phyloP scores from a whole-genome alignment of 2,888 invertebrate genomes.

The Lamellibrachia columna region DNA sequence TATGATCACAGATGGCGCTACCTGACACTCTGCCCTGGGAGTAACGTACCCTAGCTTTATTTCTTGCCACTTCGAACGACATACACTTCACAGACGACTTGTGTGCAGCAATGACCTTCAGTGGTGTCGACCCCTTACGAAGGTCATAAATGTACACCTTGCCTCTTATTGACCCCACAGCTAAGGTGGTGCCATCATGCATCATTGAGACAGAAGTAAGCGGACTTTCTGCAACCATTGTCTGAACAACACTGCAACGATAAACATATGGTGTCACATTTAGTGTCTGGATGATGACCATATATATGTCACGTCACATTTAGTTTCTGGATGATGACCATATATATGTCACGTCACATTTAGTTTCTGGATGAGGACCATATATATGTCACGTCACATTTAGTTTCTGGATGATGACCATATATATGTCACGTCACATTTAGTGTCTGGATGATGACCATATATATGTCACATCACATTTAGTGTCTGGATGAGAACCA shows the following conservation, averaged over 20 bases:
- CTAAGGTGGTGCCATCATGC: constrained; percentile 60
- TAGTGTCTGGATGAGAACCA: no score
- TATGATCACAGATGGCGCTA: no score
- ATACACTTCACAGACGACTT: constrained; percentile 59
- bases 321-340: no score
- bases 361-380: no score
- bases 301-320: no score
- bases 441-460: no score
- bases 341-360: no score
- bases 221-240: constrained; percentile 57
- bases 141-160: constrained; percentile 64
- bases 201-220: constrained; percentile 61
- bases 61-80: background rate
- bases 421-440: no score
- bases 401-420: no score
- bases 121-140: constrained; percentile 52
- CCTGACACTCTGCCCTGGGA: no score
- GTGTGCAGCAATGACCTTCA: constrained; percentile 56
- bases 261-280: background rate
- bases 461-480: no score
- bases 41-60: constrained; percentile 21
- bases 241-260: constrained; percentile 51
- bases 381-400: no score
- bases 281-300: background rate
- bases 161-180: constrained; percentile 63